A percentile compares a stretch with the other conserved stretches of the same genome.
Conservation (phyloP, 2,113 vertebrate genomes). For the Datnioides undecimradiatus region DNA sequence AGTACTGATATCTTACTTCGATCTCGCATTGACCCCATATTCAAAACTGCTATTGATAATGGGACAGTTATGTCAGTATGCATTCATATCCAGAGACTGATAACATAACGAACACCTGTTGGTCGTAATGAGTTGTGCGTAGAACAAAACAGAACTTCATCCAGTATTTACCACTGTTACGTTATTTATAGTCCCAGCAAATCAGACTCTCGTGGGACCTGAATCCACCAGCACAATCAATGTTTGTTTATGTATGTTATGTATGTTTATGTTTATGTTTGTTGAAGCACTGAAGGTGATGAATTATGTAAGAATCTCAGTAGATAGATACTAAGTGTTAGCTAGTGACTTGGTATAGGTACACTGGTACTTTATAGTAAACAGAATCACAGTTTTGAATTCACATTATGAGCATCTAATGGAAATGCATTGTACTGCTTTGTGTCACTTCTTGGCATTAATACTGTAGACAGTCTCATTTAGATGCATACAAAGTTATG, state of each 20-base stretch:
- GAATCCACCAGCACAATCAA: background rate
- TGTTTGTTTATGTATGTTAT: background rate
- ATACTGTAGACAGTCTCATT: slow-evolving; percentile 28
- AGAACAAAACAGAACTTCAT: background rate
- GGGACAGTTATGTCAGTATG: background rate
- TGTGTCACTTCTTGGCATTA: background rate
- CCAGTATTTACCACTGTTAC: background rate
- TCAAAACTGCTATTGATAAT: background rate
- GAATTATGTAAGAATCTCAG: background rate
- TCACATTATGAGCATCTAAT: slow-evolving; percentile 12
- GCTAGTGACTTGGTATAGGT: background rate
- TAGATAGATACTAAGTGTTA: background rate
- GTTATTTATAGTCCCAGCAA: slow-evolving; percentile 20
- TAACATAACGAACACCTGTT: slow-evolving; percentile 1
- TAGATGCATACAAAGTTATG: slow-evolving; percentile 22
- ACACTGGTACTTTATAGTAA: background rate
- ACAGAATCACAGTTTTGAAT: background rate
- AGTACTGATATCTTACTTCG: slow-evolving; percentile 7
- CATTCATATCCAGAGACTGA: background rate
- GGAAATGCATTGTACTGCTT: background rate
- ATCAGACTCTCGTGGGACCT: background rate
- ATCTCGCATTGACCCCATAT: background rate
- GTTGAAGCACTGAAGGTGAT: background rate
- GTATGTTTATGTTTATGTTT: slow-evolving; percentile 9
- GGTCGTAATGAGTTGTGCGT: background rate